Evolutionary conservation across 2,113 vertebrate genomes (phyloP), one percentile per base, ranked within the genome.

Genomic region (Mobula birostris): DNA sequence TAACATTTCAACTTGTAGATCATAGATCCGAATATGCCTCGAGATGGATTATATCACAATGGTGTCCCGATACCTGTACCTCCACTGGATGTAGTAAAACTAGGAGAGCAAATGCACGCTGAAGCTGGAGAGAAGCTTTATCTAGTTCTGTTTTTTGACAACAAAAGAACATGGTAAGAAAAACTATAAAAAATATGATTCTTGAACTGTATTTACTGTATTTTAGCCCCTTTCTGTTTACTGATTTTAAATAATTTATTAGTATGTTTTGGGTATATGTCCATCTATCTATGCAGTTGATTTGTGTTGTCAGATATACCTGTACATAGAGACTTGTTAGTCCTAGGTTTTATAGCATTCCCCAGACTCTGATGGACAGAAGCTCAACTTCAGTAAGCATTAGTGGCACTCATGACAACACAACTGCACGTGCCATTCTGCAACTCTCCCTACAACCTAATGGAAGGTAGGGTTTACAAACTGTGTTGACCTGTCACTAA

Each of bases 111-210:
- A 97, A 98, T 97, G 95, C 98, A 99, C 96, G 97, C 96, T 94
- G 98, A 99, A 95, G 97, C 97, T 88, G 96, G 96, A 95, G 98
- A 98, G 95, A 98, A 97, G 94, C 98, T 99, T 95, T 99, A 98
- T 96, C 97, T 99, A 95, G 98, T 99, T 96, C 98, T 99, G 95
- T 99, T 99, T 97, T 99, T 99, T 95, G 99, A 99, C 97, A 99
- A 99, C 97, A 99, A 99, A 95, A 98, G 99, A 94, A 99, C 99
- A 82, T 99, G 99, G 99, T 99, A 95, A 98, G 98, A 95, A 95
- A 40, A 72, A 36, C 24, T 8, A 24, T 17, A 32, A 15, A 1
- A 94, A 56, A 19, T n/a, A 5, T 19, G 29, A n/a, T 61, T n/a
- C 40, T 29, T 87, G 48, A 58, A 48, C 27, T 94, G 61, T 3